Evolutionary conservation across 1,140 invertebrate genomes (phyloP), one percentile per base, ranked within the genome.

Genomic region (Pseudoatta argentina): DNA sequence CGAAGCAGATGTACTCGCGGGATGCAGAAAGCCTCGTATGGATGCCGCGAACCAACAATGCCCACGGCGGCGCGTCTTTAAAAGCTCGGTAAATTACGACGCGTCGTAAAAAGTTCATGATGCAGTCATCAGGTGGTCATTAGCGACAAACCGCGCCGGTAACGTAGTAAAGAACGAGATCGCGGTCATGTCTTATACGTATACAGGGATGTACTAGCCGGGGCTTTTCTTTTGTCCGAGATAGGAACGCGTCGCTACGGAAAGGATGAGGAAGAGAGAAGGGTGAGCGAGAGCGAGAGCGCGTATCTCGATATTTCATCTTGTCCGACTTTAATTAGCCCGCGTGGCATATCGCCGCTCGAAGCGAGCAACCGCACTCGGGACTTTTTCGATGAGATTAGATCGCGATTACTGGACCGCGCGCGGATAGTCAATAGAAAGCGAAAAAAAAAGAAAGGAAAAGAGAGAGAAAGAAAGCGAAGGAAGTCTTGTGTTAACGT

Each of bases 231-330:
- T 91, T 85, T 75, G 48, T 79, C 24, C 82, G 39, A 71, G 61
- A 75, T 78, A 66, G 61, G 55, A 87, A 8, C 18, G 48, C 83
- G 86, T 85, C n/a, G 48, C n/a, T n/a, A 48, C 66, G 78, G 24
- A 39, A 82, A 53, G 63, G 12, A 1, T 18, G n/a, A 6, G 39
- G 27, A 1, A 4, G 16, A n/a, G 21, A 6, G 7, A 14, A 67
- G 63, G 55, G 14, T 21, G 55, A 24, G 73, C 18, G 55, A n/a
- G 73, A 27, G n/a, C 18, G 64, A 71, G 24, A 87, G 87, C 24
- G 86, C 69, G 83, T 92, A 92, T 91, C 90, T 89, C 77, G 86
- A 91, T 91, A 88, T 91, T 91, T 91, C 82, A 92, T 92, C 91
- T 90, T 55, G 85, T 86, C 87, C 71, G 86, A 89, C 89, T 89